phyloP scores from a whole-genome alignment of 2,113 vertebrate species.

The Geococcyx californianus region DNA sequence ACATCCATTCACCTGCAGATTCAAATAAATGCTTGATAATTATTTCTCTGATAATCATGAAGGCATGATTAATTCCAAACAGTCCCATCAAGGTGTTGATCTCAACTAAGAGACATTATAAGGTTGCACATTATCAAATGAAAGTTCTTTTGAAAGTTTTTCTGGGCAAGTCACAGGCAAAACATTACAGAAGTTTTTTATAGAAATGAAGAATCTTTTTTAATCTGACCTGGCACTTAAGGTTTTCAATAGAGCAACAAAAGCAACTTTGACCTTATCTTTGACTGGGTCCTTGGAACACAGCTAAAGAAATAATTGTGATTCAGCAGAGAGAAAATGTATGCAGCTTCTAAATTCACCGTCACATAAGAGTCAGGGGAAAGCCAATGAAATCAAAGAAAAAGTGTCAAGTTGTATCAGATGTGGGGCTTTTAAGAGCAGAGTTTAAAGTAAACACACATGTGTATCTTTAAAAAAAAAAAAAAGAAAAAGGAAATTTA shows the following conservation, averaged over 20 bases:
- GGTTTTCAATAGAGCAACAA: neutral
- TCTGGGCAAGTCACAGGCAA: neutral
- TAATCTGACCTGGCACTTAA: neutral
- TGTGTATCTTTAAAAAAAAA: neutral
- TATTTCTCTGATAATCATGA: neutral
- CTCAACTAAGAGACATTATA: neutral
- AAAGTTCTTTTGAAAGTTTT: neutral
- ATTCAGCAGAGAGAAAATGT: neutral
- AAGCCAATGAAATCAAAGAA: neutral
- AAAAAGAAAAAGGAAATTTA: neutral
- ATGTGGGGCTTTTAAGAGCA: neutral
- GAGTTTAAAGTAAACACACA: neutral
- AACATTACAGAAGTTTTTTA: neutral
- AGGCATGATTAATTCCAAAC: neutral
- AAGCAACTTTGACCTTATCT: neutral
- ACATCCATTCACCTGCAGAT: neutral
- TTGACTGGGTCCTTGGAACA: neutral
- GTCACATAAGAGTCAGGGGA: neutral
- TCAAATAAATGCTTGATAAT: neutral
- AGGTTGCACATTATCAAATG: neutral
- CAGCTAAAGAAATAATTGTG: neutral
- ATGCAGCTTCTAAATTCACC: neutral
- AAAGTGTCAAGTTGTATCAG: neutral
- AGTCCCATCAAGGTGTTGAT: neutral
- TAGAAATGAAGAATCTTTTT: neutral